These are phyloP conservation scores for Allolobophora icterica DNA, from an alignment of 2,888 invertebrate genomes.

Conservation along the genomic window DNA sequence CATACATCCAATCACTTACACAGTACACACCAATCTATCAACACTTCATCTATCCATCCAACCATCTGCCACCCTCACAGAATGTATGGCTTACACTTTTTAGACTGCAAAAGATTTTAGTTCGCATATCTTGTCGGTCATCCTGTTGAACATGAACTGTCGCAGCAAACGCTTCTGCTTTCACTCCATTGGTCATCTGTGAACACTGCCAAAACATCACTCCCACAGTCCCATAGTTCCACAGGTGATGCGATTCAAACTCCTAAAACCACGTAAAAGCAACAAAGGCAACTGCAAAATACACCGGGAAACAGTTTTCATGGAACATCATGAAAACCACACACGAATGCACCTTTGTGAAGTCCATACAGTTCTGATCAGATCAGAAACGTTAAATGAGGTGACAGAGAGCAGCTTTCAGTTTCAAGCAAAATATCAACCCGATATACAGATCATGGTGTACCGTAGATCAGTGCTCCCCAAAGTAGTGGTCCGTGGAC, in stretches of 20 bases:
- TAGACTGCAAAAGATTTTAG: slow-evolving; percentile 2
- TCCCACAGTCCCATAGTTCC: not conserved
- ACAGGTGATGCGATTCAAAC: not conserved
- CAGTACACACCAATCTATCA: not conserved
- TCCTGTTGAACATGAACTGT: slow-evolving; percentile 2
- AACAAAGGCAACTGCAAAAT: not conserved
- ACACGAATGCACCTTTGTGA: too few relatives aligned
- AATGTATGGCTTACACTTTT: not conserved
- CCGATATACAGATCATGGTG: too few relatives aligned
- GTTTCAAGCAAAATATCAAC: too few relatives aligned
- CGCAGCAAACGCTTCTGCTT: not conserved
- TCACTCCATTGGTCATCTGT: not conserved
- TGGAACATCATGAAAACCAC: too few relatives aligned
- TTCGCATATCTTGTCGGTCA: not conserved
- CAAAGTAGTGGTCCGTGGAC: too few relatives aligned
- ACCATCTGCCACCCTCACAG: not conserved
- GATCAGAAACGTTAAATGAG: too few relatives aligned
- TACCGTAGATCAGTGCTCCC: too few relatives aligned
- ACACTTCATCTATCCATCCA: not conserved
- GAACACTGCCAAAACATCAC: not conserved
- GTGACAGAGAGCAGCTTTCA: too few relatives aligned
- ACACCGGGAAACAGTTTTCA: too few relatives aligned
- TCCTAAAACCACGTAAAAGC: not conserved
- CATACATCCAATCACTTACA: too few relatives aligned
- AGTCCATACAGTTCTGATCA: too few relatives aligned